Percentiles rank a stretch among this genome's conserved stretches.
Evolutionary conservation across 2,797 vertebrate species (phyloP).

Genomic region (Xyrichtys novacula): DNA sequence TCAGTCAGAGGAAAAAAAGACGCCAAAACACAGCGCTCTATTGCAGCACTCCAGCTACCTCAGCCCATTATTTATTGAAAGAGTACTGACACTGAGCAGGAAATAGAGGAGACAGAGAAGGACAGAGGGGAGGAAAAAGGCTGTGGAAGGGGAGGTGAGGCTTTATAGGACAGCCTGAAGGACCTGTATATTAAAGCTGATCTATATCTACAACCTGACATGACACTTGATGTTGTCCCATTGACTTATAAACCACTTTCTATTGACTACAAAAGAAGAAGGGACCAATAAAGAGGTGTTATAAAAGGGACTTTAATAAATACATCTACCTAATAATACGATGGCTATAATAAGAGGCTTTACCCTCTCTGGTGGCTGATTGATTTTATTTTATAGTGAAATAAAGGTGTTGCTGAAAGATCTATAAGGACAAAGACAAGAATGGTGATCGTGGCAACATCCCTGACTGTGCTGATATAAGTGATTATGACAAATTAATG

Average conservation of each 20-base stretch:
- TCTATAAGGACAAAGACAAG: conserved; percentile 6
- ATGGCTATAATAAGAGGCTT: too few species aligned
- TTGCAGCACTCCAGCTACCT: conserved; percentile 54
- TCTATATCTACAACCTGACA: neutral
- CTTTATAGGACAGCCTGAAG: conserved; percentile 9
- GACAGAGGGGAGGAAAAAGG: conserved; percentile 27
- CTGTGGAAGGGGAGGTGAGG: neutral
- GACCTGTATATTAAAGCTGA: conserved; percentile 1
- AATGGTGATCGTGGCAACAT: neutral
- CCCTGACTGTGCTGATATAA: neutral
- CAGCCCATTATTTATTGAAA: conserved; percentile 62
- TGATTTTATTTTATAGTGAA: neutral
- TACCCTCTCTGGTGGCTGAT: too few species aligned
- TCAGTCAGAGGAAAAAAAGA: conserved; percentile 41
- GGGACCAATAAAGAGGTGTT: neutral
- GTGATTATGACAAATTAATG: conserved; percentile 24
- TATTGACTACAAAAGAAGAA: neutral
- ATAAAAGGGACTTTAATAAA: neutral
- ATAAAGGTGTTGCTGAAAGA: conserved; percentile 3
- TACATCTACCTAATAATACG: too few species aligned
- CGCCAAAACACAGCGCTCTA: conserved; percentile 49
- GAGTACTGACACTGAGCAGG: conserved; percentile 42
- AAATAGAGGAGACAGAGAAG: conserved; percentile 29
- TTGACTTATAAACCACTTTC: neutral
- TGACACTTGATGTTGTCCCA: neutral